Base-by-base conservation (phyloP, 1,140 invertebrate species). In the Nixonia krombeini region DNA sequence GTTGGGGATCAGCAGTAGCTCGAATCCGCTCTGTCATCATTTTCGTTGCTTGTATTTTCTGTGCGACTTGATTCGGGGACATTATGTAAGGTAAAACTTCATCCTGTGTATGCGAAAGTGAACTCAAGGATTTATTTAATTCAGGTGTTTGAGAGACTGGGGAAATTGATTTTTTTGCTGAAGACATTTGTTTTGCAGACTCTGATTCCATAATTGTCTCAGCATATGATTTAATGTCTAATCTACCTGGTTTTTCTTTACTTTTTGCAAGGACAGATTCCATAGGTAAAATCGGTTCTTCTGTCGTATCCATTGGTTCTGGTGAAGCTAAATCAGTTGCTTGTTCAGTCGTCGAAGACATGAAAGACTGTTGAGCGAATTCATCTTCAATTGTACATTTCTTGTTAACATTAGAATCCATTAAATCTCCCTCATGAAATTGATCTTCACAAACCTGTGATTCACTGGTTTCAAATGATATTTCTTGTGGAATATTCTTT, bases 1-100 rank as follows among this genome's bases (percentile, higher is more conserved):
- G 84, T 5, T 77, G 76, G 7, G 83, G 82, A 55, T 87, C 87
- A 55, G 87, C 83, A 8, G 87, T 72, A 73, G 86, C 86, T 59
- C 86, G 87, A 18, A 88, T 82, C 61, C 89, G 86, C 44, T 90
- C 73, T 1, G 72, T 69, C 3, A 84, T 76, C 13, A 86, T 78
- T 61, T 86, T 83, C 1, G 82, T 81, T 8, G 86, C 75, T 53
- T 84, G 62, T 13, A 65, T 78, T 57, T 75, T 81, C 40, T 79
- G 64, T 0, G 46, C 40, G 2, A 72, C 80, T 72, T 71, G 83
- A 74, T 59, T 76, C 44, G 41, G 67, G 50, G 68, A 67, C 44
- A 41, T 52, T 47, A 62, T 72, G 9, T 59, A 69, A 16, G 68
- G 53, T 9, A 67, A 45, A 28, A 68, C 58, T 56, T 78, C 75